Base-by-base conservation (phyloP, 2,888 invertebrate species). In the Halocaridina rubra region DNA sequence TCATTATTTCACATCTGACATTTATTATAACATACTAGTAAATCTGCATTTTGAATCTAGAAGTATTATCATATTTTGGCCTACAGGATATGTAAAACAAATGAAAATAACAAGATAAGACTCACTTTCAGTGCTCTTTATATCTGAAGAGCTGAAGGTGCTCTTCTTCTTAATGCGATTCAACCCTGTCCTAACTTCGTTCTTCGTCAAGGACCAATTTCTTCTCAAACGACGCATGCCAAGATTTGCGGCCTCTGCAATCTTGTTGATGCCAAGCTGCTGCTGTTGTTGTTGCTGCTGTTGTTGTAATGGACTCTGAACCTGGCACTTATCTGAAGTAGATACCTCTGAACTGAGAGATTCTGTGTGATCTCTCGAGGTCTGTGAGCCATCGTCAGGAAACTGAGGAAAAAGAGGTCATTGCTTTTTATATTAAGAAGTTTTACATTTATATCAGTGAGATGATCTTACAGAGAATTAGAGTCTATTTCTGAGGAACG, bases 201-300 rank as follows among this genome's bases (percentile, higher is more conserved):
- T 92, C 89, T 92, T 92, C 8, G 91, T 91, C 88, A 92, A 89
- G 0, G 93, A 92, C 90, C 93, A 92, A 89, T 93, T 94, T 86
- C 94, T 92, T 89, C 93, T 93, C 88, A 95, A 92, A 89, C 94
- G 93, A 85, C 93, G 92, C 92, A 95, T 94, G 89, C 93, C 93
- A 89, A 92, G 91, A 13, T 91, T 91, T 3, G 94, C 94, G 0
- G 93, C 93, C 89, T 93, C 93, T n/a, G 93, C 93, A 88, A 94
- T 92, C 89, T 93, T 93, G 0, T 93, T 94, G 24, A 95, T 93
- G 0, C 94, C 94, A 91, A 95, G 94, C 67, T 93, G 93, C 61
- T 93, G 93, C 13, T 91, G 91, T 2, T 91, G 89, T 71, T 92
- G 92, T 13, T 94, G 94, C 10, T 74, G 81, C 3, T 80, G 72